Evolutionary conservation across 2,888 invertebrate genomes (phyloP).

Genomic region (Rapana venosa): DNA sequence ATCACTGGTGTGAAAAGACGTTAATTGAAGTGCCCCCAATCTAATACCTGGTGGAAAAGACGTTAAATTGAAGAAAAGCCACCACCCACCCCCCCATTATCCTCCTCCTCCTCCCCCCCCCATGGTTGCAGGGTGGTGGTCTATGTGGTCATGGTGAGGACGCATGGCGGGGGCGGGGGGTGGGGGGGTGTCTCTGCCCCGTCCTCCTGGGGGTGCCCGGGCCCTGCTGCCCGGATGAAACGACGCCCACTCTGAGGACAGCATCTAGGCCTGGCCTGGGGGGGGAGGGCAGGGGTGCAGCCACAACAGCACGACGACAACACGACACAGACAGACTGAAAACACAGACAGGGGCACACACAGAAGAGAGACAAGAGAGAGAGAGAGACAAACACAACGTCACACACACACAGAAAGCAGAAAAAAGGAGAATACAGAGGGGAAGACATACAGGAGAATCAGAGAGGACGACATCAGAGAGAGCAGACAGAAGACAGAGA

Average conservation of each 20-base stretch:
- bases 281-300: background rate
- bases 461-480: too few species aligned
- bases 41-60: background rate
- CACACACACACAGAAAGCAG: too few species aligned
- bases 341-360: too few species aligned
- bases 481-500: too few species aligned
- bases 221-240: conserved; percentile 12
- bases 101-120: background rate
- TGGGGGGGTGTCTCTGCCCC: background rate
- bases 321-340: background rate
- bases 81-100: too few species aligned
- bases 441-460: too few species aligned
- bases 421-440: too few species aligned
- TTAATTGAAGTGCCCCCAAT: background rate
- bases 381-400: too few species aligned
- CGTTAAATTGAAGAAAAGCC: too few species aligned
- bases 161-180: background rate
- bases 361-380: too few species aligned
- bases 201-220: background rate
- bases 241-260: conserved; percentile 26
- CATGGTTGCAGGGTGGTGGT: conserved; percentile 25
- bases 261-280: background rate
- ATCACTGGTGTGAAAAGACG: too few species aligned
- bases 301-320: conserved; percentile 2
- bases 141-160: conserved; percentile 27